Base-by-base conservation (phyloP, 2,113 vertebrate species). In the Reinhardtius hippoglossoides region DNA sequence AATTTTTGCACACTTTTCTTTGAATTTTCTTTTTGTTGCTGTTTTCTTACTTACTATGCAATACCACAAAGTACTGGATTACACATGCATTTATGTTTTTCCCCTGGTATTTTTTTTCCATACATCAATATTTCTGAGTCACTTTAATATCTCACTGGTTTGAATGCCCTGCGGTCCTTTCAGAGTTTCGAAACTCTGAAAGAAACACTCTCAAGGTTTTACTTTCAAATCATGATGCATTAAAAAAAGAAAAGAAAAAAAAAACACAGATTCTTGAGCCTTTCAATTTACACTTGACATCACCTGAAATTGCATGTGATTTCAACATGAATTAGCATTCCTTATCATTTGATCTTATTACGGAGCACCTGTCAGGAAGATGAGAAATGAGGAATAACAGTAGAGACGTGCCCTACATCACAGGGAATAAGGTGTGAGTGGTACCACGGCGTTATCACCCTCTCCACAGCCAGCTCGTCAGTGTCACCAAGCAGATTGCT, bases 401-500 rank as follows among this genome's bases (percentile, higher is more conserved):
- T 37, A 64, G 69, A 89, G 87, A 90, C 74, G 66, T 87, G 89
- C 80, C 85, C 73, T 77, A 84, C 87, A 86, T 91, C 87, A 89
- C 58, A 81, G 83, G 74, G 87, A 87, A 71, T 81, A 73, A 87
- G 82, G 80, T 75, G 86, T 37, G 81, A 90, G 86, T 72, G 77
- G 81, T 74, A 69, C 74, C 75, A 59, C 63, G 1, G 76, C 70
- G 74, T 85, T 86, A 81, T 87, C 86, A 67, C 83, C 77, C 66
- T 71, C 86, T 82, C 70, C 57, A 26, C 85, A 71, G 68, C 74
- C 81, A 55, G 79, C 91, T 87, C 85, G 10, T 92, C 92, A 92
- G 87, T 90, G 90, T 93, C 90, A 92, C 83, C 2, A 14, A 67
- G 56, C 90, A 90, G 90, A 92, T 93, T 92, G 90, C 84, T 74